Conservation (phyloP, 2,797 vertebrate species). For the Huso huso region DNA sequence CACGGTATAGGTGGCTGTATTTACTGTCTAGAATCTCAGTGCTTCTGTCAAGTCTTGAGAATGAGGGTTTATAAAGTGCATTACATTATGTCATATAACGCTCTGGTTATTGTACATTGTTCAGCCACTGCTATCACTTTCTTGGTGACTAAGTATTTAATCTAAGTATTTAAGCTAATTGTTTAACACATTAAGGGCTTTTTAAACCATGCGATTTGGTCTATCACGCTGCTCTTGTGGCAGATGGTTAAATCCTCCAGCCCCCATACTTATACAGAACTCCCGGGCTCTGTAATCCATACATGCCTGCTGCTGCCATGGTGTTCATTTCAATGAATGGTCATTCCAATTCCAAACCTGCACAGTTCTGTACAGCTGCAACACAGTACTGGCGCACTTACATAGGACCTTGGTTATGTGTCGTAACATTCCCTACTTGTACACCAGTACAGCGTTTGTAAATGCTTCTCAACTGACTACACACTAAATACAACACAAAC, state of each 20-base stretch:
- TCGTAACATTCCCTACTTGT: not conserved
- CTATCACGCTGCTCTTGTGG: slow-evolving; percentile 7
- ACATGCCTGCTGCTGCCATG: not conserved
- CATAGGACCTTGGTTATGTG: not conserved
- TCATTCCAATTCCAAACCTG: no score
- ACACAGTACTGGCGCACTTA: no score
- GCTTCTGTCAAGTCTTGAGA: no score
- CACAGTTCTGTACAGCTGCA: no score
- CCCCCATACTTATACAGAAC: slow-evolving; percentile 18
- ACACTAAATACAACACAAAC: no score
- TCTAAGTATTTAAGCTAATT: slow-evolving; percentile 10
- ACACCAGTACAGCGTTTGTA: not conserved
- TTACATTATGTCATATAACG: slow-evolving; percentile 8
- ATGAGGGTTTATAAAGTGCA: not conserved
- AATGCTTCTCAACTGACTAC: no score
- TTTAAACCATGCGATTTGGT: slow-evolving; percentile 22
- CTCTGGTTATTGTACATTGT: slow-evolving; percentile 26
- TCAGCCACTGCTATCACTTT: slow-evolving; percentile 40
- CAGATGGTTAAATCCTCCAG: slow-evolving; percentile 27
- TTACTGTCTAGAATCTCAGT: no score
- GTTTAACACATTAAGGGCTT: slow-evolving; percentile 20
- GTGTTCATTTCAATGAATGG: no score
- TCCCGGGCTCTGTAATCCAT: not conserved
- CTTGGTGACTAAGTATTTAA: slow-evolving; percentile 2
- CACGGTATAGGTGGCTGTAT: no score